Evolutionary conservation across 1,140 invertebrate genomes (phyloP), one percentile per base, ranked within the genome.

Genomic region (Camponotus pennsylvanicus): DNA sequence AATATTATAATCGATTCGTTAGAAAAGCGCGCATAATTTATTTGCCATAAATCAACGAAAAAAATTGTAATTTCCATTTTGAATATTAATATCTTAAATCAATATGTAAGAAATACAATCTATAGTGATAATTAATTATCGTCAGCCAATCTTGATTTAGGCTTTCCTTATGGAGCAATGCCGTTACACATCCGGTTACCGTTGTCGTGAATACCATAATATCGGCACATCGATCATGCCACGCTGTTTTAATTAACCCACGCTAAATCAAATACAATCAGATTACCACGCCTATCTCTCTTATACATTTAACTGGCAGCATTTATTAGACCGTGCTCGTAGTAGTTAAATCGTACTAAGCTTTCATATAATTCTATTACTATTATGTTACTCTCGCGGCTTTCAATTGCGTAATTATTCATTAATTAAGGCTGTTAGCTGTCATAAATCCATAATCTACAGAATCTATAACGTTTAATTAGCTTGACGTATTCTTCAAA

Each of bases 111-210:
- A 71, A 42, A 55, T 63, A 86, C 55, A 57, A 77, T 75, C 27
- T 79, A 76, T n/a, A 34, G 64, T n/a, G 71, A 73, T 86, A 87
- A 88, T 89, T 89, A 89, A 89, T 86, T 83, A 84, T 27, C 9
- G 49, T 8, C 37, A 45, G 69, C 0, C 21, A 61, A 83, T 87
- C 71, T 75, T 76, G 71, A 79, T 59, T 77, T 69, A 75, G 66
- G 7, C 73, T 87, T 40, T 42, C 86, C 88, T 83, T 87, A 84
- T 86, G 55, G 61, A 71, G 75, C 67, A 21, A 42, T 52, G 57
- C 86, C 88, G 88, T 91, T 89, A 88, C 42, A 82, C 84, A 90
- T 91, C 87, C 89, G 90, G 89, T 64, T 80, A 85, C 66, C 61
- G 77, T 64, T 83, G 69, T 70, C 82, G 69, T 27, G 71, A 79